Evolutionary conservation across 2,113 vertebrate species (phyloP), one percentile per base, ranked within the genome.

Genomic region (Otus sunia): DNA sequence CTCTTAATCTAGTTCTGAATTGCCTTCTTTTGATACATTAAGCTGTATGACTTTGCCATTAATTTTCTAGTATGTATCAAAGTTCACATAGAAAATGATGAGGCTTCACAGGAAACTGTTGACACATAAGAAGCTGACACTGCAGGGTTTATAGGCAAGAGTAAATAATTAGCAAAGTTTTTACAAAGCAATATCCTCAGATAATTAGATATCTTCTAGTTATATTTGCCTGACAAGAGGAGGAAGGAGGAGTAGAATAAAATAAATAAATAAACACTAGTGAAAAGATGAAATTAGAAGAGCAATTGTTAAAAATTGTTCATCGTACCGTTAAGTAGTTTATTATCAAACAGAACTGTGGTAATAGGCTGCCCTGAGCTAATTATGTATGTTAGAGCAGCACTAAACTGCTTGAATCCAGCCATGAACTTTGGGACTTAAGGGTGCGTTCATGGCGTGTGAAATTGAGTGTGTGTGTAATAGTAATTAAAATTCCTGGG

Each of bases 251-350:
- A 82, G 26, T 88, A 86, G 90, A 64, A 63, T 67, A 80, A 97
- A 97, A 92, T 92, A 96, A 94, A 90, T 93, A 96, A 92, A 94
- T 37, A 96, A 96, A 96, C 72, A 97, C 8, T 53, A 90, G 26
- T 69, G 85, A 91, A 97, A 93, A 91, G 75, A 97, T 63, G 84
- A 96, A 97, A 97, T 97, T 92, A 94, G 81, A 91, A 94, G 43
- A 77, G 64, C 20, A 56, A 60, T 59, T 94, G 80, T 94, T 95
- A n/a, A 88, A 88, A 93, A 50, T 87, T 97, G 73, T 96, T 97
- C 97, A 97, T 96, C 60, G 83, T 98, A 94, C 93, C 82, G 91
- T 97, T 97, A 97, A 96, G 84, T 87, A 92, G 78, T 86, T 97
- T 50, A 85, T 97, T 96, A 95, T 87, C 68, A 93, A 94, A 88